Evolutionary conservation across 2,888 invertebrate genomes (phyloP).

Genomic region (Dione juno): DNA sequence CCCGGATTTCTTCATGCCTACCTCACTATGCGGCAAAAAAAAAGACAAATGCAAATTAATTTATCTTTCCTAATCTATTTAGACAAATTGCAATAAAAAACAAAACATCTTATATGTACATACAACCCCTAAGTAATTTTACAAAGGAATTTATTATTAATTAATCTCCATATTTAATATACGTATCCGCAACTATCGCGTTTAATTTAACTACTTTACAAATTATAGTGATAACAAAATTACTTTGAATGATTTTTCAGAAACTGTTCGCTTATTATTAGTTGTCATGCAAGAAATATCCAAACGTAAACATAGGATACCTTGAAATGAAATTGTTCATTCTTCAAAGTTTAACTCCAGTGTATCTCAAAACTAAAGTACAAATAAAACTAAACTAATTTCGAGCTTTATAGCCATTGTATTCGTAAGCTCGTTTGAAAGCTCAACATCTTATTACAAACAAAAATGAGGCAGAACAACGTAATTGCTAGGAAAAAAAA

Average conservation of each 20-base stretch:
- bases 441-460: not conserved
- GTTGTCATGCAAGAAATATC: not conserved
- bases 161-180: too few species aligned
- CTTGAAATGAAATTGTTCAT: not conserved
- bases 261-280: not conserved
- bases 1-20: too few species aligned
- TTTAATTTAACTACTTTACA: too few species aligned
- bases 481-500: slow-evolving; percentile 16
- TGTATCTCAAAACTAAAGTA: not conserved
- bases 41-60: too few species aligned
- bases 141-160: too few species aligned
- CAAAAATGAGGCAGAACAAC: not conserved
- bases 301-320: not conserved
- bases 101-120: too few species aligned
- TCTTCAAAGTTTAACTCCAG: not conserved
- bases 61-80: too few species aligned
- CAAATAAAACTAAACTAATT: not conserved
- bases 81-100: too few species aligned
- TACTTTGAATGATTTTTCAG: not conserved
- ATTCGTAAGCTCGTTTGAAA: not conserved
- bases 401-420: not conserved
- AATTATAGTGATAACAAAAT: not conserved
- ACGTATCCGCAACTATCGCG: too few species aligned
- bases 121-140: too few species aligned
- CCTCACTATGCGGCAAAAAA: too few species aligned